phyloP scores from a whole-genome alignment of 1,140 invertebrate species.

The Eriosoma lanigerum region DNA sequence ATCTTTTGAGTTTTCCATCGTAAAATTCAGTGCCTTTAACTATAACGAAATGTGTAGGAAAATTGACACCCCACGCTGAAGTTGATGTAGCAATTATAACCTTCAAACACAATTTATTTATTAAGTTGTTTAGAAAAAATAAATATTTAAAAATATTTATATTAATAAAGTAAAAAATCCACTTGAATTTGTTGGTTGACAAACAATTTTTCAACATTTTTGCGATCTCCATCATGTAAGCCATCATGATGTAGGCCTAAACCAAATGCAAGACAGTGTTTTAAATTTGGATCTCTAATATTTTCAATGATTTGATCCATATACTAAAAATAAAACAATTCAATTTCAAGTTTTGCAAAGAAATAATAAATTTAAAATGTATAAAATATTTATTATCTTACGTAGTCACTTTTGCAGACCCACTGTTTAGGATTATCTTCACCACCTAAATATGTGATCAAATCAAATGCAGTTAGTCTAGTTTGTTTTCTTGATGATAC shows the following conservation, averaged over 20 bases:
- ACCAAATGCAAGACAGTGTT: constrained; percentile 94
- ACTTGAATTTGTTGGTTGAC: constrained; percentile 97
- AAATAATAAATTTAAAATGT: constrained; percentile 8
- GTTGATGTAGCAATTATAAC: constrained; percentile 97
- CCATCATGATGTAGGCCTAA: constrained; percentile 99
- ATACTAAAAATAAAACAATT: constrained; percentile 60
- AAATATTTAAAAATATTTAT: background rate
- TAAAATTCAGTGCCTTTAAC: constrained; percentile 94
- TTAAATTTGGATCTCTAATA: constrained; percentile 88
- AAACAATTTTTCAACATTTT: constrained; percentile 92
- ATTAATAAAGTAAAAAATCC: too few species aligned
- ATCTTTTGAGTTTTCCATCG: constrained; percentile 93
- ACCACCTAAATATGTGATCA: constrained; percentile 89
- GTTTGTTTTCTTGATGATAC: constrained; percentile 97
- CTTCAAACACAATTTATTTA: constrained; percentile 59
- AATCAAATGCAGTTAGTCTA: constrained; percentile 90
- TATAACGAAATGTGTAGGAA: constrained; percentile 89
- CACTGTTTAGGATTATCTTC: constrained; percentile 95
- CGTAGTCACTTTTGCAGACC: constrained; percentile 80
- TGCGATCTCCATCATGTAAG: constrained; percentile 86
- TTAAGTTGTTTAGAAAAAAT: background rate
- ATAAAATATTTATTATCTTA: constrained; percentile 16
- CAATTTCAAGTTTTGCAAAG: too few species aligned
- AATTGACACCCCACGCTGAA: constrained; percentile 98
- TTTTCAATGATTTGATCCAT: constrained; percentile 75